phyloP scores from a whole-genome alignment of 2,113 vertebrate genomes.

The Monopterus albus region DNA sequence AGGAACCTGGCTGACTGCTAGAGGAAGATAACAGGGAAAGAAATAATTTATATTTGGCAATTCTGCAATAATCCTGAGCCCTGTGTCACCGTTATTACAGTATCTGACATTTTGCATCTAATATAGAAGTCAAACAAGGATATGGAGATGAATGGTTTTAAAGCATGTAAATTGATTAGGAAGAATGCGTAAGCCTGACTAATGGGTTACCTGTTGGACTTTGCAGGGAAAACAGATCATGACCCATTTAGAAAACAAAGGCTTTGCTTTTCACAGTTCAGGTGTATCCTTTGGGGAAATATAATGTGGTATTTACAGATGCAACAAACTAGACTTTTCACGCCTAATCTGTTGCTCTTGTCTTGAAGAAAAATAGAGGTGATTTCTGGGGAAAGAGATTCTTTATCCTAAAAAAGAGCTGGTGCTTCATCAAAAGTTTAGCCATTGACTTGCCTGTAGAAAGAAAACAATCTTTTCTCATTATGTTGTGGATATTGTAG shows the following conservation, averaged over 20 bases:
- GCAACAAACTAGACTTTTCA: conserved; percentile 46
- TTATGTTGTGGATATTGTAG: neutral
- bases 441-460: conserved; percentile 1
- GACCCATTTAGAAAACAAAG: conserved; percentile 66
- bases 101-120: conserved; percentile 71
- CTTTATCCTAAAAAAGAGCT: conserved; percentile 1
- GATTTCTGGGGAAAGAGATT: conserved; percentile 40
- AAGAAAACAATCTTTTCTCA: conserved; percentile 18
- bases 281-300: conserved; percentile 59
- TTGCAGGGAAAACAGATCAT: conserved; percentile 60
- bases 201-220: conserved; percentile 68
- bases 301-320: conserved; percentile 67
- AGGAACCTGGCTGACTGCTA: conserved; percentile 44
- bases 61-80: conserved; percentile 66
- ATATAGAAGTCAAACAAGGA: conserved; percentile 66
- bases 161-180: conserved; percentile 68
- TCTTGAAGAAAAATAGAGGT: conserved; percentile 53
- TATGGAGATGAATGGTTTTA: conserved; percentile 73
- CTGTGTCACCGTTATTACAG: conserved; percentile 65
- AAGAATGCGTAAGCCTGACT: conserved; percentile 43
- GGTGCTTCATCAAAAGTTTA: conserved; percentile 54
- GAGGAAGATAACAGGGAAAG: conserved; percentile 55
- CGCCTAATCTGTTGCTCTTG: conserved; percentile 51
- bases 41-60: conserved; percentile 67
- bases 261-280: conserved; percentile 51